These are phyloP conservation scores for Scaptomyza hsui DNA, from an alignment of 1,140 invertebrate genomes.

Conservation along the genomic window DNA sequence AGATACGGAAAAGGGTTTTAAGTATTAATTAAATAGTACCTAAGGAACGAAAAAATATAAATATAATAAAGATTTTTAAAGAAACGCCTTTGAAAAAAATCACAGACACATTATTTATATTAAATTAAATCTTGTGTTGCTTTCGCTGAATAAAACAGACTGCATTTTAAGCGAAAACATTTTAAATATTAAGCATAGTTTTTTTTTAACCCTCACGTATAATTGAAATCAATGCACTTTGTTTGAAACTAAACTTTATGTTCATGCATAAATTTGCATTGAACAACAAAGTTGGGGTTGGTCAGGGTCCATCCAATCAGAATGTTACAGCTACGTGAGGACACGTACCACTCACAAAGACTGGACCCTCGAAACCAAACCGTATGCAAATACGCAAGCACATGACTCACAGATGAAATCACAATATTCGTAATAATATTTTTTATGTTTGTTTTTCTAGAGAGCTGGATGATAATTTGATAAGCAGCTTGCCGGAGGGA, in stretches of 20 bases:
- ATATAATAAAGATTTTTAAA: too few species aligned
- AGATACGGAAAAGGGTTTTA: not conserved
- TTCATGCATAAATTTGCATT: constrained; percentile 66
- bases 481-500: constrained; percentile 88
- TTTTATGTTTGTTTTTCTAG: constrained; percentile 84
- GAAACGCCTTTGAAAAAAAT: too few species aligned
- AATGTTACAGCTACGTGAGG: constrained; percentile 49
- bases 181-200: not conserved
- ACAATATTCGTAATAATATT: constrained; percentile 50
- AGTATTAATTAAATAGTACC: not conserved
- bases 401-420: constrained; percentile 17
- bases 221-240: constrained; percentile 69
- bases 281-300: constrained; percentile 19
- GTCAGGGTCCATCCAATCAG: constrained; percentile 38
- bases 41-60: too few species aligned
- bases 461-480: constrained; percentile 90
- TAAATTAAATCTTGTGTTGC: too few species aligned
- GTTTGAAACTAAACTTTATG: constrained; percentile 52
- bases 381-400: constrained; percentile 48
- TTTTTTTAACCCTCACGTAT: constrained; percentile 35
- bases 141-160: not conserved
- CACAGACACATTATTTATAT: too few species aligned
- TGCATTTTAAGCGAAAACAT: not conserved
- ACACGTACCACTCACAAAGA: constrained; percentile 55
- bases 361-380: constrained; percentile 51